A percentile compares a stretch with the other conserved stretches of the same genome.
Evolutionary conservation across 2,888 invertebrate species (phyloP).

Genomic region (Hyppa rectilinea): DNA sequence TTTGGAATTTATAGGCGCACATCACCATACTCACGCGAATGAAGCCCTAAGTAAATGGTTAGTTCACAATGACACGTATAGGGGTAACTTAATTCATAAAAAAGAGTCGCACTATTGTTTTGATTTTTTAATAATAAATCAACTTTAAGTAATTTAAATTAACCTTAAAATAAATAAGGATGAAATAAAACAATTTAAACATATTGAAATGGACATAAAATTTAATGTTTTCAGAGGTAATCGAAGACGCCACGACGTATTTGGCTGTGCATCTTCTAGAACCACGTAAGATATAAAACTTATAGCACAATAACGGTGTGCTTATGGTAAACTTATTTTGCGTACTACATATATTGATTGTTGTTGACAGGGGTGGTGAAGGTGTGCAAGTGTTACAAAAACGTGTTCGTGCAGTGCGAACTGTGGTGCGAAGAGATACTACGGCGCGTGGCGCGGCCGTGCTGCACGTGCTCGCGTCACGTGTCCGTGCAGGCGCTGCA

Average conservation of each 20-base stretch:
- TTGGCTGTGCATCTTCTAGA: slow-evolving; percentile 81
- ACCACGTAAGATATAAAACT: slow-evolving; percentile 76
- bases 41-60: not conserved
- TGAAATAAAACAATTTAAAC: not conserved
- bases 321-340: not conserved
- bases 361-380: slow-evolving; percentile 75
- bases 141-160: not conserved
- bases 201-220: not conserved
- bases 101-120: not conserved
- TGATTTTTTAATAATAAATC: too few species aligned
- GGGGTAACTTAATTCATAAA: not conserved
- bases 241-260: slow-evolving; percentile 80
- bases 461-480: slow-evolving; percentile 82
- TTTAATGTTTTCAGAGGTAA: slow-evolving; percentile 78
- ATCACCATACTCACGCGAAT: not conserved
- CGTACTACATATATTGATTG: slow-evolving; percentile 2
- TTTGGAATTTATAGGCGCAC: not conserved
- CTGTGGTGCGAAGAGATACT: slow-evolving; percentile 86
- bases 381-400: slow-evolving; percentile 87
- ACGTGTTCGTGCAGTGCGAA: slow-evolving; percentile 86
- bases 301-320: not conserved
- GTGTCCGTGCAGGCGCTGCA: slow-evolving; percentile 75
- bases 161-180: too few species aligned
- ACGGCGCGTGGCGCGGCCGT: slow-evolving; percentile 79
- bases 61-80: not conserved